Base-by-base conservation (phyloP, 2,797 vertebrate genomes). In the Typhlichthys subterraneus region DNA sequence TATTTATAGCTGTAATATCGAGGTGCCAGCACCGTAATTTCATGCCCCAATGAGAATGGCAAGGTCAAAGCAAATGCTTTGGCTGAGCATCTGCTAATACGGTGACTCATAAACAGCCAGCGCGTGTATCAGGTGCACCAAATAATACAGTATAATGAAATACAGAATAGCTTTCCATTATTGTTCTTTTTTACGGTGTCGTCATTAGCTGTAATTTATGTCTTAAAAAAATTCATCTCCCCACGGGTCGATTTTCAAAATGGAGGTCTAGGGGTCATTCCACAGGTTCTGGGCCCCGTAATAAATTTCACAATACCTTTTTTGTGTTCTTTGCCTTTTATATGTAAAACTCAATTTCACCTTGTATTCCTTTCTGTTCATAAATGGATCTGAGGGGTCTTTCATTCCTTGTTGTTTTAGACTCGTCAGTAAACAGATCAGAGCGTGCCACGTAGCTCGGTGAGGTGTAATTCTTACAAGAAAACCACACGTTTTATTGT, bases 1-100 rank as follows among this genome's bases (percentile, higher is more conserved):
- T 99, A 99, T 99, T 99, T 99, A 99, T 99, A 96, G 97, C 97
- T 96, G 97, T 98, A 99, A 99, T 99, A 99, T 98, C 95, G 94
- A 96, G 95, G 97, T 98, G 98, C 97, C 97, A 96, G 95, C 95
- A 96, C 95, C 95, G 97, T 99, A 99, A 99, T 99, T 99, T 99
- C 98, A 99, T 99, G 98, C 97, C 98, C 98, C 97, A 97, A 98
- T 99, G 97, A 99, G 97, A 98, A 99, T 95, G 96, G 96, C 98
- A 99, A 99, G 98, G 98, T 99, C 98, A 98, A 95, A 97, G 95
- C 95, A 95, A 98, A 98, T 98, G 96, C 96, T 96, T 97, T 94
- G 93, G 94, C 96, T 91, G 95, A 96, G 96, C 97, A 97, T 98
- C 96, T 96, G 95, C 96, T 97, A 96, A 96, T 97, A 96, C 95